A percentile compares a stretch with the other conserved stretches of the same genome.
phyloP scores from a whole-genome alignment of 2,113 vertebrate species.

The Aegotheles bennettii region DNA sequence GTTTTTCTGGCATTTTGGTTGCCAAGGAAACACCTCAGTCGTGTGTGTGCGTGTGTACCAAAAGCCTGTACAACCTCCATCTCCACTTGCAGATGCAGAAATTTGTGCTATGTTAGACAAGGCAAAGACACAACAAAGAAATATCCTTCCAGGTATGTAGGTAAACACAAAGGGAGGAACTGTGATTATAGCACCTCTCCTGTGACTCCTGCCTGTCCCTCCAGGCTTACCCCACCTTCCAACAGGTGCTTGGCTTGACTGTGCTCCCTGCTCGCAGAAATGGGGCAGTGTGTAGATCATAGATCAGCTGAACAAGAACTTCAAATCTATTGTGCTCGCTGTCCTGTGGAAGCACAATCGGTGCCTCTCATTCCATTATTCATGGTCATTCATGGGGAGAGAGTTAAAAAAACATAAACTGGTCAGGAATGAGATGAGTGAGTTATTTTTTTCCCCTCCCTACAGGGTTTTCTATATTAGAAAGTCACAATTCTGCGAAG shows the following conservation, averaged over 20 bases:
- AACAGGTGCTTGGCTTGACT: background rate
- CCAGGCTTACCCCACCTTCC: background rate
- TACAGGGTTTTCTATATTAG: conserved; percentile 23
- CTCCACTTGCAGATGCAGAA: background rate
- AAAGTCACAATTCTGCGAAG: background rate
- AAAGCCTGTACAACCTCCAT: background rate
- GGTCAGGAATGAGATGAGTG: background rate
- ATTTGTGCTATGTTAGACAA: background rate
- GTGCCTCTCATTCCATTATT: background rate
- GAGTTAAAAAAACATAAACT: background rate
- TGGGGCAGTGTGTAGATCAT: accelerated
- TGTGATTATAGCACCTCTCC: background rate
- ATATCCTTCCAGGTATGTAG: background rate
- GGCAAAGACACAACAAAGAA: background rate
- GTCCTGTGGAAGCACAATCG: background rate
- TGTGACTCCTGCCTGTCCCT: background rate
- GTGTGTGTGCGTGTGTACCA: background rate
- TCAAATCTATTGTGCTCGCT: background rate
- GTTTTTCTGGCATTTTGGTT: conserved; percentile 62
- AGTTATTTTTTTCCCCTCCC: background rate
- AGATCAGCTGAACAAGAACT: background rate
- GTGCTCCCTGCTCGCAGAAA: background rate
- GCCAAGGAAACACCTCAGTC: conserved; percentile 51
- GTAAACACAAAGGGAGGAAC: background rate
- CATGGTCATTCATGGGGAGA: background rate